Evolutionary conservation across 2,888 invertebrate species (phyloP).

Genomic region (Malthinus flaveolus): DNA sequence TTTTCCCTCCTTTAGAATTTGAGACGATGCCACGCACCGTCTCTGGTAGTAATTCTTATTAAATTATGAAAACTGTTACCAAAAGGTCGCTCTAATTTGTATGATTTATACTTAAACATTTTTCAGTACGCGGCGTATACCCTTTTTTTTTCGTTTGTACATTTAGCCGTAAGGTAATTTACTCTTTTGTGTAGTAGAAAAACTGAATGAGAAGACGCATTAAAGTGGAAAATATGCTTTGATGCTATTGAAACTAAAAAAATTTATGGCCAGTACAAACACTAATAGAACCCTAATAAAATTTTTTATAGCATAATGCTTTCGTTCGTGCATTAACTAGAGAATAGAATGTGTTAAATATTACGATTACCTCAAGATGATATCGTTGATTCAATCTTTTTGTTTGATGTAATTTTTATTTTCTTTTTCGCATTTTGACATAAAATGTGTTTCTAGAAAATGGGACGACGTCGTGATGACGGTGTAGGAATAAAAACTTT

Average conservation of each 20-base stretch:
- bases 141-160: constrained; percentile 12
- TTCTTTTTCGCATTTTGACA: too few relatives aligned
- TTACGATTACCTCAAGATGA: neutral
- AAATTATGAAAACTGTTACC: neutral
- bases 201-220: constrained; percentile 8
- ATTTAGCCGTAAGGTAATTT: constrained; percentile 14
- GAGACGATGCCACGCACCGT: too few relatives aligned
- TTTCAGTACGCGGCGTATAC: too few relatives aligned
- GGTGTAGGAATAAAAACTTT: too few relatives aligned
- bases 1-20: too few relatives aligned
- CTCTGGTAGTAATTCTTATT: too few relatives aligned
- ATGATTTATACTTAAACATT: too few relatives aligned
- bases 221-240: constrained; percentile 19
- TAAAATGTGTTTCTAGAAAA: too few relatives aligned
- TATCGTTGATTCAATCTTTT: too few relatives aligned
- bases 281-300: constrained; percentile 23
- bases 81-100: neutral
- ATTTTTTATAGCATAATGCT: constrained; percentile 13
- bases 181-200: constrained; percentile 15
- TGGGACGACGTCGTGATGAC: too few relatives aligned
- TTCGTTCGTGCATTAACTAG: constrained; percentile 11
- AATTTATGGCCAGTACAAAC: constrained; percentile 17
- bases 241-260: constrained; percentile 19
- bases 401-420: too few relatives aligned
- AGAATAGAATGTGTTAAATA: constrained; percentile 14